A percentile compares a stretch with the other conserved stretches of the same genome.
Conservation (phyloP, 53 echinoderm and acorn worm species). For the Apostichopus leukothele region DNA sequence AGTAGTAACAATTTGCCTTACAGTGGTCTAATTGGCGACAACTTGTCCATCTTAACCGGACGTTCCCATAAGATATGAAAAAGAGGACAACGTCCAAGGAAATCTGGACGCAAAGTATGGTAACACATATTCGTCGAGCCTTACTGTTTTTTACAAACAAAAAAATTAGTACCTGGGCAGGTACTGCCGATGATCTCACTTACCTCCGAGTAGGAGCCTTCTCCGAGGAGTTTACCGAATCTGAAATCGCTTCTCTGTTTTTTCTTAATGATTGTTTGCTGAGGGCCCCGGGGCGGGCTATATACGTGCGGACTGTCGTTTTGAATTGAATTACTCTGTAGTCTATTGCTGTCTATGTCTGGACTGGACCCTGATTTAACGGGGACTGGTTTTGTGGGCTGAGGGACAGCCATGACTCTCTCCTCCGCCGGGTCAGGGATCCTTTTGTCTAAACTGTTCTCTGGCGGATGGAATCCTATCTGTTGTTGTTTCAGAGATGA, state of each 20-base stretch:
- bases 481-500: constrained; percentile 24
- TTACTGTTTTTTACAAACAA: too few species aligned
- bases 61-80: too few species aligned
- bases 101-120: too few species aligned
- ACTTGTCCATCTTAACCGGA: too few species aligned
- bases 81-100: too few species aligned
- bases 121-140: too few species aligned
- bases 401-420: constrained; percentile 11
- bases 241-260: constrained; percentile 83
- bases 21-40: too few species aligned
- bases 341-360: constrained; percentile 35
- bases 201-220: constrained; percentile 99
- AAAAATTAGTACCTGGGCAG: too few species aligned
- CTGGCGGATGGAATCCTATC: neutral
- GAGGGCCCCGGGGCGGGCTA: constrained; percentile 10
- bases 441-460: constrained; percentile 24
- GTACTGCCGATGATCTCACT: neutral
- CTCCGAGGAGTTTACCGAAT: constrained; percentile 92
- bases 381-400: neutral
- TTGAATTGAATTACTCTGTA: constrained; percentile 34
- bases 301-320: constrained; percentile 3
- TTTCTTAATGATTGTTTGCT: constrained; percentile 50
- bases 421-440: constrained; percentile 18
- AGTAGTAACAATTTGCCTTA: too few species aligned
- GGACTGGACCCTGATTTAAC: constrained; percentile 4